Conservation (phyloP, 2,797 vertebrate genomes). For the Fistularia tabacaria region DNA sequence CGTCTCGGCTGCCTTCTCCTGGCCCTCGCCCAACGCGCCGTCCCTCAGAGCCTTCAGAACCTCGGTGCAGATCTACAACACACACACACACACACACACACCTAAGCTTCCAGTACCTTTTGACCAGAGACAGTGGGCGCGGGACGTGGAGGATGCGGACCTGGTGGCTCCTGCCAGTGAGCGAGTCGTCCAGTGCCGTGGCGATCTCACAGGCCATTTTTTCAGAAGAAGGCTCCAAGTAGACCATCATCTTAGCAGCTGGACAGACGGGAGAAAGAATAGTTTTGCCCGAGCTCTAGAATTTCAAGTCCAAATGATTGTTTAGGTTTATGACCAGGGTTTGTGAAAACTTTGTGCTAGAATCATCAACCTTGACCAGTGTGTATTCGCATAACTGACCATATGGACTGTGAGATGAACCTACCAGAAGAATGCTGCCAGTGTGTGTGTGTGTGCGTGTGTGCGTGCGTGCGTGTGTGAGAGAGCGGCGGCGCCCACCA, state of each 20-base stretch:
- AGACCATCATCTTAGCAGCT: conserved; percentile 98
- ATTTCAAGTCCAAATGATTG: no score
- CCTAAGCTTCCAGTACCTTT: neutral
- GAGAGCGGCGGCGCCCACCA: conserved; percentile 71
- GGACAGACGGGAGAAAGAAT: conserved; percentile 7
- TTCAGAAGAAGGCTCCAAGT: conserved; percentile 90
- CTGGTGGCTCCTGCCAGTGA: conserved; percentile 89
- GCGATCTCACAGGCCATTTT: conserved; percentile 90
- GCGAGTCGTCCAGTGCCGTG: conserved; percentile 87
- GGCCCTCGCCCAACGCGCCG: conserved; percentile 85
- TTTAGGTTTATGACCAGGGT: no score
- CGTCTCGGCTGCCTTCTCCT: conserved; percentile 81
- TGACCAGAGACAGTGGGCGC: no score
- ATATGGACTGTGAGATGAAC: no score
- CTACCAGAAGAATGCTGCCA: no score
- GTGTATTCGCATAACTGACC: no score
- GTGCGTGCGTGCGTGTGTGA: neutral
- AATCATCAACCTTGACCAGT: no score
- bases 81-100: conserved; percentile 4
- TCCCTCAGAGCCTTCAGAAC: conserved; percentile 88
- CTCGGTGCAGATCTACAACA: conserved; percentile 88
- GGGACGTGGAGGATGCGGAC: conserved; percentile 28
- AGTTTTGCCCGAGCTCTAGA: neutral
- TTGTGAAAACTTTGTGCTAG: no score
- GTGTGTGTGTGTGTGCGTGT: neutral